Evolutionary conservation across 2,888 invertebrate genomes (phyloP).

Genomic region (Colostygia pectinataria): DNA sequence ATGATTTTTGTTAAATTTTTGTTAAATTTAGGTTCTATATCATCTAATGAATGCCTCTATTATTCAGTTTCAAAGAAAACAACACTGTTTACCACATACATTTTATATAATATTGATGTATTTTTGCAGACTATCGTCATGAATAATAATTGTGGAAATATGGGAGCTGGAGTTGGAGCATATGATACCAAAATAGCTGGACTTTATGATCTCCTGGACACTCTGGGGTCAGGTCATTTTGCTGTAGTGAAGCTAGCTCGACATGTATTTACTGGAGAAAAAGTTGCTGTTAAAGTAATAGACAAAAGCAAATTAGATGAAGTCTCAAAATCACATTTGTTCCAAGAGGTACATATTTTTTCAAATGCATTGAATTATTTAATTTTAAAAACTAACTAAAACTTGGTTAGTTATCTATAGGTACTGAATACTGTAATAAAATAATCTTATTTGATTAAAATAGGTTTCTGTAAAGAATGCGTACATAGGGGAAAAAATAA

Average conservation of each 20-base stretch:
- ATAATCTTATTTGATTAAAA: too few relatives aligned
- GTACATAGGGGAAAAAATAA: too few relatives aligned
- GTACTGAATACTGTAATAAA: too few relatives aligned
- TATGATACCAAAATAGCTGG: constrained; percentile 97
- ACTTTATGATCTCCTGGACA: constrained; percentile 98
- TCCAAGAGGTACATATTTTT: constrained; percentile 87
- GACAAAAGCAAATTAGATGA: constrained; percentile 99
- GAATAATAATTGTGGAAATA: constrained; percentile 74
- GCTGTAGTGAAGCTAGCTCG: constrained; percentile 98
- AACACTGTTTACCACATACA: too few relatives aligned
- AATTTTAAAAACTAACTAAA: too few relatives aligned
- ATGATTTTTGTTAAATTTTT: too few relatives aligned
- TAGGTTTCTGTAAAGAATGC: too few relatives aligned
- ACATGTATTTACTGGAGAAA: constrained; percentile 99
- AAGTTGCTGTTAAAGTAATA: constrained; percentile 98
- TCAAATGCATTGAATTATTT: too few relatives aligned
- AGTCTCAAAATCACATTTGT: constrained; percentile 96
- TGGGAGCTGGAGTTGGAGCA: constrained; percentile 70
- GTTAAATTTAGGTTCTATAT: too few relatives aligned
- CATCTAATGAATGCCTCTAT: too few relatives aligned
- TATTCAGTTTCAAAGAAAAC: too few relatives aligned
- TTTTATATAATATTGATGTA: neutral
- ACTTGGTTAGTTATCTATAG: too few relatives aligned
- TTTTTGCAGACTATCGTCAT: constrained; percentile 29
- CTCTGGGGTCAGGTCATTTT: constrained; percentile 98